These are phyloP conservation scores for Theocolax elegans DNA, from an alignment of 1,140 invertebrate species.

Conservation along the genomic window DNA sequence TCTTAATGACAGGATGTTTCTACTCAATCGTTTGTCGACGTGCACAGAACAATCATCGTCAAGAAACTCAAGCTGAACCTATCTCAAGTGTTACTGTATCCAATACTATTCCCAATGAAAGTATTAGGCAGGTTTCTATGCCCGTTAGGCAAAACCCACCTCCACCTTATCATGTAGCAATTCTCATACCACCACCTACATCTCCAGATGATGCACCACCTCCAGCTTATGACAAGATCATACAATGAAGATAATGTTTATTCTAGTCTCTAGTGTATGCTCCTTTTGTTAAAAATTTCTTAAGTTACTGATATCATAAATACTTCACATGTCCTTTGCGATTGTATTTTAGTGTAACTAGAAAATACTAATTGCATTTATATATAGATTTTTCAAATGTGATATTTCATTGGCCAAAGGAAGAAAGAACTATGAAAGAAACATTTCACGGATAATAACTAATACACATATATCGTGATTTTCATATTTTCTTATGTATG, in stretches of 20 bases:
- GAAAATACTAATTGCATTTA: constrained; percentile 20
- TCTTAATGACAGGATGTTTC: constrained; percentile 72
- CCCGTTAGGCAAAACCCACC: constrained; percentile 61
- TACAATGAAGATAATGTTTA: constrained; percentile 64
- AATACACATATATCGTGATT: neutral
- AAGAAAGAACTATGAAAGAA: constrained; percentile 20
- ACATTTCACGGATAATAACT: constrained; percentile 18
- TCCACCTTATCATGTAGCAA: constrained; percentile 77
- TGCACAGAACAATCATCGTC: constrained; percentile 46
- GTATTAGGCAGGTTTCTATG: constrained; percentile 47
- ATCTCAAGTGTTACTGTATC: constrained; percentile 45
- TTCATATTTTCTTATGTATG: constrained; percentile 30
- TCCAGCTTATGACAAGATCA: constrained; percentile 74
- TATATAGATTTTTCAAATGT: constrained; percentile 37
- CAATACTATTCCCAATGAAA: constrained; percentile 47
- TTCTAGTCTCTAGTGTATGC: constrained; percentile 19
- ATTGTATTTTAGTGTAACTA: constrained; percentile 10
- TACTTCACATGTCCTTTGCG: constrained; percentile 18
- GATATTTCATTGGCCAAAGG: constrained; percentile 41
- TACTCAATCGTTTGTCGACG: constrained; percentile 58
- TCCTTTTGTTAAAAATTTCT: neutral
- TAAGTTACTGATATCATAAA: constrained; percentile 5
- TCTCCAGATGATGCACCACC: constrained; percentile 69
- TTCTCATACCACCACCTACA: constrained; percentile 70
- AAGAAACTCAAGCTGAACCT: constrained; percentile 47